phyloP scores from a whole-genome alignment of 1,140 invertebrate genomes.

The Battus philenor region DNA sequence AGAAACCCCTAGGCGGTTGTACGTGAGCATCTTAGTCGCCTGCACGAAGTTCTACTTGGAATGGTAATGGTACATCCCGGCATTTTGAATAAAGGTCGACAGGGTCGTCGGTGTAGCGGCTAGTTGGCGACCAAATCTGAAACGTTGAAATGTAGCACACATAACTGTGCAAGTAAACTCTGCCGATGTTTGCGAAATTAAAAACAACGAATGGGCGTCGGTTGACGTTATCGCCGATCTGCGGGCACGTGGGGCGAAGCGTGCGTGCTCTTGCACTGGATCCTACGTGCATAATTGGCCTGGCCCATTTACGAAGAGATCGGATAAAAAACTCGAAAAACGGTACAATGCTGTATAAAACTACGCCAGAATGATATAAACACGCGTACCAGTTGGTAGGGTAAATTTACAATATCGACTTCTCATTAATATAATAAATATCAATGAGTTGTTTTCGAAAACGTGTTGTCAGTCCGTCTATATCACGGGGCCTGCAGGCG shows the following conservation, averaged over 20 bases:
- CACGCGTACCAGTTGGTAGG: no score
- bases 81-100: slow-evolving; percentile 66
- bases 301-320: slow-evolving; percentile 28
- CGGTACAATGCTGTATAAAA: no score
- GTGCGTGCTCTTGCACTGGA: slow-evolving; percentile 37
- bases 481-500: no score
- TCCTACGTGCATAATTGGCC: slow-evolving; percentile 31
- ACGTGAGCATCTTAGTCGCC: no score
- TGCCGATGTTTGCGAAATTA: slow-evolving; percentile 57
- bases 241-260: slow-evolving; percentile 27
- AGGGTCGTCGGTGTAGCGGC: slow-evolving; percentile 55
- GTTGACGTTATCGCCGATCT: slow-evolving; percentile 44
- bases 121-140: slow-evolving; percentile 46
- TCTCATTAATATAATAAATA: no score
- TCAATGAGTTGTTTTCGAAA: no score
- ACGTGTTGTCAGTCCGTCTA: no score
- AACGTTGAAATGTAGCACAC: slow-evolving; percentile 53
- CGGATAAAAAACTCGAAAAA: slow-evolving; percentile 17
- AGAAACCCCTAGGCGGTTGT: slow-evolving; percentile 21
- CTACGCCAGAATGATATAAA: no score
- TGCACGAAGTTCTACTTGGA: slow-evolving; percentile 22
- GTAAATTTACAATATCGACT: no score
- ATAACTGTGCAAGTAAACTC: slow-evolving; percentile 68
- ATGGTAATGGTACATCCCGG: slow-evolving; percentile 38
- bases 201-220: slow-evolving; percentile 40